phyloP scores from a whole-genome alignment of 2,113 vertebrate species.

The Cololabis saira region DNA sequence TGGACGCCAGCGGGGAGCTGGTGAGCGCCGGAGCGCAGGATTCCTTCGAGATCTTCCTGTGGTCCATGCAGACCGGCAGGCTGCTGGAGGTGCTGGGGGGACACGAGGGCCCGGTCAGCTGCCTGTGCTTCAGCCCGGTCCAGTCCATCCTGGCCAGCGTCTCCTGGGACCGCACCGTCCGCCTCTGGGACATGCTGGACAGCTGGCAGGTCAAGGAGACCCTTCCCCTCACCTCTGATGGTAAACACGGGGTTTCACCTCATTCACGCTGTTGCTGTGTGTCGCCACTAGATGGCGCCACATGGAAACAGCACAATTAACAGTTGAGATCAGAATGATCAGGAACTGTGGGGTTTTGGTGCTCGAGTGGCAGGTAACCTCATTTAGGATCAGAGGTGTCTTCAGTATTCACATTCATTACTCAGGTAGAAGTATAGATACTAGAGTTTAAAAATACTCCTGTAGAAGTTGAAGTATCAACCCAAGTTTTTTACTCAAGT shows the following conservation, averaged over 20 bases:
- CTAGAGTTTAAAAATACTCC: no score
- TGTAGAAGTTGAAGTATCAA: no score
- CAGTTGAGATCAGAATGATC: no score
- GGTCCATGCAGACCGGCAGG: slow-evolving; percentile 97
- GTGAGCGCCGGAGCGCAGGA: slow-evolving; percentile 95
- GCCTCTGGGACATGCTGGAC: slow-evolving; percentile 97
- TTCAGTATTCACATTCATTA: no score
- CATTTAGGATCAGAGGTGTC: no score
- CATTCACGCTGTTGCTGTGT: not conserved
- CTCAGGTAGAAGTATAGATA: no score
- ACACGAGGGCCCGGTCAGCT: slow-evolving; percentile 92
- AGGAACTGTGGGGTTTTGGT: no score
- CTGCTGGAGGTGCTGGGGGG: slow-evolving; percentile 93
- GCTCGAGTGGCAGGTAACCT: no score
- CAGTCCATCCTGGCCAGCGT: slow-evolving; percentile 90
- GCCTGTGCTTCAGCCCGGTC: slow-evolving; percentile 90
- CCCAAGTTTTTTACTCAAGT: no score
- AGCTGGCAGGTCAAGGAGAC: slow-evolving; percentile 96
- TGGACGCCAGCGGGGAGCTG: slow-evolving; percentile 92
- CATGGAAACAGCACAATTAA: no score
- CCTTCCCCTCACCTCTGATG: slow-evolving; percentile 86
- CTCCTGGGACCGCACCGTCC: slow-evolving; percentile 95
- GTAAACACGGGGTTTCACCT: slow-evolving; percentile 67
- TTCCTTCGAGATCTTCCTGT: slow-evolving; percentile 96
- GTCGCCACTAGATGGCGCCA: not conserved